Evolutionary conservation across 2,888 invertebrate species (phyloP).

Genomic region (Ariolimax columbianus): DNA sequence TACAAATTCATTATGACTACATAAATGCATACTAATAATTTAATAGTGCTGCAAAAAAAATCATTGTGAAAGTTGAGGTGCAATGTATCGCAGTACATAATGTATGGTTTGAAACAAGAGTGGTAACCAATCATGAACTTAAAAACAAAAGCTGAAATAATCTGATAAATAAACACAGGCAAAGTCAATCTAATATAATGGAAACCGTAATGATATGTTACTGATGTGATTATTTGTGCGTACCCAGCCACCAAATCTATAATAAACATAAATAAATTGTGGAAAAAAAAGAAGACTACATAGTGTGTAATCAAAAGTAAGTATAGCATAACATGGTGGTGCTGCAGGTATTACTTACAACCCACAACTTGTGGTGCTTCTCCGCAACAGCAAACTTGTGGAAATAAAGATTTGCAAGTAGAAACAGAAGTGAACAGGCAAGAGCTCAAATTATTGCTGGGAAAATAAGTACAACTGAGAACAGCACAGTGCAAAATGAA

Average conservation of each 20-base stretch:
- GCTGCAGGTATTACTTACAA: slow-evolving; percentile 69
- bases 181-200: background rate
- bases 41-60: no score
- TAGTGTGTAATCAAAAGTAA: background rate
- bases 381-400: slow-evolving; percentile 70
- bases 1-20: no score
- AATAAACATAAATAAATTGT: background rate
- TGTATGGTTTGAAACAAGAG: no score
- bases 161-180: background rate
- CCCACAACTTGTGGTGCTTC: slow-evolving; percentile 74
- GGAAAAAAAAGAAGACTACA: background rate
- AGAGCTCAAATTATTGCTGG: background rate
- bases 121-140: no score
- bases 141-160: no score
- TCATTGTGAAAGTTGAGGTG: no score
- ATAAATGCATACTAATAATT: no score
- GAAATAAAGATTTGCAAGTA: slow-evolving; percentile 36
- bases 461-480: background rate
- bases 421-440: slow-evolving; percentile 11
- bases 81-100: no score
- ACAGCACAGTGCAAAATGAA: background rate
- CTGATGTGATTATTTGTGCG: background rate
- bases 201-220: background rate
- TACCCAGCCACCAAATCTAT: background rate
- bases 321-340: background rate